A percentile compares a stretch with the other conserved stretches of the same genome.
phyloP scores from a whole-genome alignment of 2,797 vertebrate species.

The Danio albolineatus region DNA sequence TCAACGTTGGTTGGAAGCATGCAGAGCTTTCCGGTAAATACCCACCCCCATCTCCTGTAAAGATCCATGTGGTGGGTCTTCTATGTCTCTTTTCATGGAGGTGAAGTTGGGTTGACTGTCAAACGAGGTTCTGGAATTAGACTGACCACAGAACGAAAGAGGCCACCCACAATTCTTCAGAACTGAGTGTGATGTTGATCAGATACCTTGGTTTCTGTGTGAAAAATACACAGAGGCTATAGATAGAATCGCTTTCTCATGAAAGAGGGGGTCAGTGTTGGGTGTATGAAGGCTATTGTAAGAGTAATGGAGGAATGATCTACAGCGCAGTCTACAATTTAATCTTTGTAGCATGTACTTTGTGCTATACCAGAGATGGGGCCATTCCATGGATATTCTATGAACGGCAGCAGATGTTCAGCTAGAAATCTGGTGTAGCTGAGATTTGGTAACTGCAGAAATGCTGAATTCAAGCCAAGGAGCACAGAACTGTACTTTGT shows the following conservation, averaged over 20 bases:
- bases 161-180: slow-evolving; percentile 57
- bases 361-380: slow-evolving; percentile 4
- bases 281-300: slow-evolving; percentile 34
- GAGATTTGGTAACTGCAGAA: slow-evolving; percentile 43
- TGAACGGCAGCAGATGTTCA: slow-evolving; percentile 14
- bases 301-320: slow-evolving; percentile 36
- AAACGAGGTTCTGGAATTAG: slow-evolving; percentile 61
- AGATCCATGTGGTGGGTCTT: slow-evolving; percentile 64
- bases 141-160: slow-evolving; percentile 71
- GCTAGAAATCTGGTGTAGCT: background rate
- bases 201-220: slow-evolving; percentile 30
- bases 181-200: slow-evolving; percentile 34
- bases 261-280: slow-evolving; percentile 27
- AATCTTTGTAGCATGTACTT: background rate
- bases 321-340: background rate
- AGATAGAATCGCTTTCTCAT: slow-evolving; percentile 44
- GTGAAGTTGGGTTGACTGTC: slow-evolving; percentile 70
- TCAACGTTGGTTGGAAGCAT: slow-evolving; percentile 62
- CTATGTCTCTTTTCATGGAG: slow-evolving; percentile 61
- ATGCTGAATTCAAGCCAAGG: slow-evolving; percentile 20
- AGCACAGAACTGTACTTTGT: slow-evolving; percentile 37
- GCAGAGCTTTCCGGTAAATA: slow-evolving; percentile 63
- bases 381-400: slow-evolving; percentile 3
- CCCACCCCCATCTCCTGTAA: slow-evolving; percentile 67
- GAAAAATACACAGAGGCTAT: slow-evolving; percentile 17